Percentiles rank a stretch among this genome's conserved stretches.
These are phyloP conservation scores for Oryzias celebensis DNA, from an alignment of 2,113 vertebrate species.

Conservation along the genomic window DNA sequence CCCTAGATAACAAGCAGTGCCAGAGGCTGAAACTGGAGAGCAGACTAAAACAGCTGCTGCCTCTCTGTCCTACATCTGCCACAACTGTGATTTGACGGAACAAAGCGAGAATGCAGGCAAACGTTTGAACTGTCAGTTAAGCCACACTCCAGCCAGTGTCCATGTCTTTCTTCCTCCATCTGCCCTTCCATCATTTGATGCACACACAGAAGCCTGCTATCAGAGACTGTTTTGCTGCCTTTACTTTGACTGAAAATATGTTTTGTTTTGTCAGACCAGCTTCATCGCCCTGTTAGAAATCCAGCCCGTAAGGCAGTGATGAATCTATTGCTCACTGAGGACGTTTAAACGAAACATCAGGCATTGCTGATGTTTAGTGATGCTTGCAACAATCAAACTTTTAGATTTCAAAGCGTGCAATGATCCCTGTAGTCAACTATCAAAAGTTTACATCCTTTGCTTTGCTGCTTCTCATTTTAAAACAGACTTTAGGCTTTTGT, in stretches of 20 bases:
- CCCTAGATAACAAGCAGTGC: slow-evolving; percentile 53
- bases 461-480: slow-evolving; percentile 1
- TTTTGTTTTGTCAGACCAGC: not conserved
- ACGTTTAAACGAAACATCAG: no score
- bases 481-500: not conserved
- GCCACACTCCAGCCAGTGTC: slow-evolving; percentile 65
- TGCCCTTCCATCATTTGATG: slow-evolving; percentile 6
- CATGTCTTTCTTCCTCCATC: not conserved
- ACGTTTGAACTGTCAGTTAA: slow-evolving; percentile 49
- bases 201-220: slow-evolving; percentile 5
- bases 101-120: slow-evolving; percentile 76
- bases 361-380: no score
- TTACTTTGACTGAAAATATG: not conserved
- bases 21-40: slow-evolving; percentile 73
- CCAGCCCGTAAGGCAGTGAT: no score
- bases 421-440: no score
- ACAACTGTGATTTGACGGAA: slow-evolving; percentile 74
- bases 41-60: slow-evolving; percentile 73
- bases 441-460: slow-evolving; percentile 12
- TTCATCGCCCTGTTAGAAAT: not conserved
- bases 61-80: slow-evolving; percentile 73
- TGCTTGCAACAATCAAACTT: no score
- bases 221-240: not conserved
- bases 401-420: no score
- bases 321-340: no score